A percentile compares a stretch with the other conserved stretches of the same genome.
phyloP scores from a whole-genome alignment of 1,140 invertebrate species.

The Temnothorax curvispinosus region DNA sequence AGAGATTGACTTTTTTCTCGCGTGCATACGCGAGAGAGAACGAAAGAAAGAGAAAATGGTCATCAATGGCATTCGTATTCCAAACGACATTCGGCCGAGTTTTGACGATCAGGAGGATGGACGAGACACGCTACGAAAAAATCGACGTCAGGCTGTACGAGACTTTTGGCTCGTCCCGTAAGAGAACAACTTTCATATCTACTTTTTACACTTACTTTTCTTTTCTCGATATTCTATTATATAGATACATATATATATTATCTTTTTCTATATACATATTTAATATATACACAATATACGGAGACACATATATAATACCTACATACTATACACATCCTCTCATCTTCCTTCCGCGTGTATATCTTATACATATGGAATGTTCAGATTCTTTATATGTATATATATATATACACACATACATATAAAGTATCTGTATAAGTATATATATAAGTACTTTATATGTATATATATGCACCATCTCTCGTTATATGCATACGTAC shows the following conservation, averaged over 20 bases:
- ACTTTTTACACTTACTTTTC: slow-evolving; percentile 29
- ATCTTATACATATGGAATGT: slow-evolving; percentile 68
- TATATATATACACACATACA: background rate
- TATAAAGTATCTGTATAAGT: slow-evolving; percentile 9
- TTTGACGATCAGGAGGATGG: slow-evolving; percentile 50
- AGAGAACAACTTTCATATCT: slow-evolving; percentile 67
- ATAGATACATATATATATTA: slow-evolving; percentile 1
- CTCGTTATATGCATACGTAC: slow-evolving; percentile 40
- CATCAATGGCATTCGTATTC: slow-evolving; percentile 39
- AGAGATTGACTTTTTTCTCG: background rate
- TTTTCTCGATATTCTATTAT: slow-evolving; percentile 23
- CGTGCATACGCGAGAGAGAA: background rate
- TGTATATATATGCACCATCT: slow-evolving; percentile 33
- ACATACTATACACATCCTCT: slow-evolving; percentile 21
- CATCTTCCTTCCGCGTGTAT: slow-evolving; percentile 54
- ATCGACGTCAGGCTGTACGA: slow-evolving; percentile 46
- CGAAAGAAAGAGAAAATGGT: slow-evolving; percentile 12
- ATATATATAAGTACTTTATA: slow-evolving; percentile 26
- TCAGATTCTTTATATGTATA: slow-evolving; percentile 41
- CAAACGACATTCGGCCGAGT: slow-evolving; percentile 39
- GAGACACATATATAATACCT: background rate
- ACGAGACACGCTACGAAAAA: slow-evolving; percentile 24
- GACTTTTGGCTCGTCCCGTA: slow-evolving; percentile 67
- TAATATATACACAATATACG: background rate
- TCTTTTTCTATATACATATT: slow-evolving; percentile 4